Evolutionary conservation across 2,888 invertebrate genomes (phyloP), one percentile per base, ranked within the genome.

Genomic region (Lingula anatina): DNA sequence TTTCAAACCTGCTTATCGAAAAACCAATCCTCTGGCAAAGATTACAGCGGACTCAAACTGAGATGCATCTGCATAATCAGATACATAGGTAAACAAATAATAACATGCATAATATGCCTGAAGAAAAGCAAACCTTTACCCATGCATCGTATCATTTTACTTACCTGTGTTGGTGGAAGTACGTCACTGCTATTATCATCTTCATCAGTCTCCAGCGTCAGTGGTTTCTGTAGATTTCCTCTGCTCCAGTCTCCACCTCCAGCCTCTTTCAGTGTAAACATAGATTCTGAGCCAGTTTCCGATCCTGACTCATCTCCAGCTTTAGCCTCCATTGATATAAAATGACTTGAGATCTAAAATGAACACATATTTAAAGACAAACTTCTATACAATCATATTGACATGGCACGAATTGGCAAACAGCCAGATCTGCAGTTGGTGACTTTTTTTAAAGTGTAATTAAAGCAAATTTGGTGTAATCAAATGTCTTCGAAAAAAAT

Each of bases 141-240:
- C n/a, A n/a, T n/a, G n/a, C n/a, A n/a, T n/a, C n/a, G n/a, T 31
- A 15, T 31, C 7, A 12, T 15, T 9, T 31, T 31, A 41, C 21
- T 25, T 38, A 64, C 66, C 64, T 64, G 65, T n/a, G 64, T 61
- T 37, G 63, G 62, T 52, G 61, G 57, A 15, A 66, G 56, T 24
- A 66, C 55, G 44, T 66, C 64, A 47, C 62, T 59, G 50, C 66
- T 66, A 40, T 51, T 54, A 7, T 56, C 60, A 15, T 61, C 56
- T 18, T 57, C 61, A 9, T 56, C 56, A 15, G n/a, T n/a, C n/a
- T n/a, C n/a, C n/a, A n/a, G n/a, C n/a, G n/a, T n/a, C n/a, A n/a
- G 48, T 46, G 5, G 52, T 46, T 24, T 40, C 50, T n/a, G n/a
- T n/a, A n/a, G n/a, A n/a, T 21, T 38, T 21, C 18, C 18, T 21